Evolutionary conservation across 2,888 invertebrate genomes (phyloP), one percentile per base, ranked within the genome.

Genomic region (Diaphora mendica): DNA sequence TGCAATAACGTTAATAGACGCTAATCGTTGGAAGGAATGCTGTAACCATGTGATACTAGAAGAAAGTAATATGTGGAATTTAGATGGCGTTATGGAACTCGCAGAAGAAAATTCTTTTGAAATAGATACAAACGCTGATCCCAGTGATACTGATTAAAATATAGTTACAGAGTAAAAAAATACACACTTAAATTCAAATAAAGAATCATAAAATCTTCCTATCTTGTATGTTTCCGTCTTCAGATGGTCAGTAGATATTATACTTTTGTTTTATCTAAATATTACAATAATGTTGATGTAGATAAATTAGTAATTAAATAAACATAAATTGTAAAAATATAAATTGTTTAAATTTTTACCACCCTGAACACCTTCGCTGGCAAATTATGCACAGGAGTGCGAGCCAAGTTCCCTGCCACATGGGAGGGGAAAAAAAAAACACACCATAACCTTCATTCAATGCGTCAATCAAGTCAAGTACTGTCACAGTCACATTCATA

Each of bases 51-150:
- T n/a, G 9, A 55, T n/a, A 55, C 51, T 55, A 55, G 51, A 55
- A 55, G 51, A 55, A 55, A 55, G 11, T 55, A n/a, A 3, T 55
- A n/a, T 55, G 51, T 55, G 51, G 51, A 55, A 55, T 55, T 30
- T 51, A 23, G 48, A 68, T 26, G 51, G n/a, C 11, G 51, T 55
- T n/a, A 55, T 76, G 73, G 76, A 76, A 74, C 71, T 71, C 65
- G 73, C 71, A 35, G 73, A 62, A 76, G 30, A 76, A 73, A 68
- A 68, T 59, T 65, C 3, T 73, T 76, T 77, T 69, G 67, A 33
- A 35, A 66, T 65, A 39, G 23, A 65, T 39, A 39, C 65, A 23
- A 55, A 55, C n/a, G 51, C 51, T 55, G 23, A 55, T 55, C 9
- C 9, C n/a, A 55, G 51, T 55, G n/a, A 55, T 55, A 55, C n/a